Evolutionary conservation across 2,113 vertebrate genomes (phyloP), one percentile per base, ranked within the genome.

Genomic region (Blennius ocellaris): DNA sequence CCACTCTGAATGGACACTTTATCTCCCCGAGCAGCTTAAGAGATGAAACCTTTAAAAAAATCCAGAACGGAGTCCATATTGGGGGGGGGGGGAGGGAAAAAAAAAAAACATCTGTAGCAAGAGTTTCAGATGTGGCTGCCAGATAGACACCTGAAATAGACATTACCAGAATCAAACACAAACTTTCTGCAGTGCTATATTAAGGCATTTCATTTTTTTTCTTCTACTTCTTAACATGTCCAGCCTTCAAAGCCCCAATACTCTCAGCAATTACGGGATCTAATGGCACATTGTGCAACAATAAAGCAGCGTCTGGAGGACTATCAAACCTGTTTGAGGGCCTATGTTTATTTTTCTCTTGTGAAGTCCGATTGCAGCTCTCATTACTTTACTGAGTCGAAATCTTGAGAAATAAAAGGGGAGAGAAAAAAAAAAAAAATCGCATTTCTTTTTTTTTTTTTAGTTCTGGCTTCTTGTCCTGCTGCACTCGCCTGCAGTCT

Each of bases 101-200:
- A 87, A 87, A 87, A 87, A 81, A 81, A 61, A 17, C 86, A 83
- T 86, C 70, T 88, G 88, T 54, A 45, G 85, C 73, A 53, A 53
- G 62, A 8, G 52, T 60, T 75, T 89, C 60, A 89, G 81, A 87
- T 78, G 88, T 85, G 74, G 81, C 75, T 81, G 87, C 85, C 91
- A 89, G 81, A 85, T 8, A 65, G 68, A 82, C 90, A 91, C 89
- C 88, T 92, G 89, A 91, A 90, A 89, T 88, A 90, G 90, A 90
- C 87, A 91, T 91, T 87, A 88, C 75, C 70, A 2, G 73, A 89
- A 85, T 87, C 87, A 64, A 87, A 85, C 73, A 66, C 44, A 39
- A 81, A 70, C 15, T 56, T 74, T 60, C 78, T 70, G 79, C 16
- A 1, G 63, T 52, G 76, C 79, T 84, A 81, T 83, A 81, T 85